These are phyloP conservation scores for Dipodomys spectabilis DNA, from an alignment of 2,113 vertebrate genomes.

Conservation along the genomic window DNA sequence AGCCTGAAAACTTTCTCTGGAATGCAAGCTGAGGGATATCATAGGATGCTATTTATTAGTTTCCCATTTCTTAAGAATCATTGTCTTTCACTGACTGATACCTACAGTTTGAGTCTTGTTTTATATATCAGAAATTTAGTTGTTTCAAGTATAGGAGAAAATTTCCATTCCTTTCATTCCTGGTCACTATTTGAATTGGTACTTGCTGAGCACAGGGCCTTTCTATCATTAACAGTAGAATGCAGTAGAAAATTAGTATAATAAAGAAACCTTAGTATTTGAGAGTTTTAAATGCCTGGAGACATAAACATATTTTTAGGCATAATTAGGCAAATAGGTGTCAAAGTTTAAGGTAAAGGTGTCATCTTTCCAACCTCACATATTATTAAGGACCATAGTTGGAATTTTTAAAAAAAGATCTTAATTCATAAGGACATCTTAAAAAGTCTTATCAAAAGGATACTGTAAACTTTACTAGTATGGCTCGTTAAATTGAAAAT, in stretches of 20 bases:
- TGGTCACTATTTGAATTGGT: not conserved
- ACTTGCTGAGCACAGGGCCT: not conserved
- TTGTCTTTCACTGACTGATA: not conserved
- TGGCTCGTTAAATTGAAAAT: conserved; percentile 83
- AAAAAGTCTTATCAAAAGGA: conserved; percentile 78
- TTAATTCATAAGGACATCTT: conserved; percentile 77
- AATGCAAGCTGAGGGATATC: not conserved
- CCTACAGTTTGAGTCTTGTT: not conserved
- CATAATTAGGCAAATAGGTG: conserved; percentile 70
- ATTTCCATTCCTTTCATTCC: not conserved
- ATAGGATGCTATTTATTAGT: not conserved
- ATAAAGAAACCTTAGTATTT: not conserved
- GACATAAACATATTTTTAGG: conserved; percentile 59
- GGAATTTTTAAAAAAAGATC: conserved; percentile 48
- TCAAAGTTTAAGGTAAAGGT: conserved; percentile 74
- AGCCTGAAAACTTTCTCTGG: not conserved
- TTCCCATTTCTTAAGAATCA: not conserved
- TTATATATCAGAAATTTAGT: not conserved
- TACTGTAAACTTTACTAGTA: conserved; percentile 77
- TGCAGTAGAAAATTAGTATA: not conserved
- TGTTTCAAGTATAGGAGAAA: not conserved
- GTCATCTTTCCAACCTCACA: conserved; percentile 61
- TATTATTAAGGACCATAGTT: conserved; percentile 50
- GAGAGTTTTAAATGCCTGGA: conserved; percentile 56
- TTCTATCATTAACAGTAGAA: conserved; percentile 40